Conservation (phyloP, 1,140 invertebrate genomes). For the Spodoptera litura region DNA sequence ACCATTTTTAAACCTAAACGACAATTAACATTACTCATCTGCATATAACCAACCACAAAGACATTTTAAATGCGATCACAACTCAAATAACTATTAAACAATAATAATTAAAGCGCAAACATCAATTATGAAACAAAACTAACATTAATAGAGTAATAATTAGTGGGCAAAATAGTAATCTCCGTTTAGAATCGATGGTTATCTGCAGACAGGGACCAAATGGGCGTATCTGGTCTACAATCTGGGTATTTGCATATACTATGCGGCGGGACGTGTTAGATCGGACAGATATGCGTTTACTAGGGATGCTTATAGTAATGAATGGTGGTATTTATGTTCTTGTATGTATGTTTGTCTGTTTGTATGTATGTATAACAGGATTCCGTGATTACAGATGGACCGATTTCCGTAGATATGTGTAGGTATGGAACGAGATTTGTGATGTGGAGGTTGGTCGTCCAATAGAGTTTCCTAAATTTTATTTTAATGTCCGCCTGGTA, state of each 20-base stretch:
- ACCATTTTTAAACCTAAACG: too few relatives aligned
- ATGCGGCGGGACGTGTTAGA: slow-evolving; percentile 41
- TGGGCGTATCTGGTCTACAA: slow-evolving; percentile 35
- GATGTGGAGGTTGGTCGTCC: background rate
- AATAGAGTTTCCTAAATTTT: too few relatives aligned
- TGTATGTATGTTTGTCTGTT: background rate
- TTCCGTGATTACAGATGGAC: slow-evolving; percentile 14
- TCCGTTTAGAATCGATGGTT: slow-evolving; percentile 18
- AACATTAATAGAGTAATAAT: slow-evolving; percentile 46
- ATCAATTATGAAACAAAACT: slow-evolving; percentile 31
- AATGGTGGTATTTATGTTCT: slow-evolving; percentile 9
- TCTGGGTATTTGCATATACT: slow-evolving; percentile 41
- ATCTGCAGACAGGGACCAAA: slow-evolving; percentile 23
- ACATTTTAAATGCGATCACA: background rate
- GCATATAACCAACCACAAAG: background rate
- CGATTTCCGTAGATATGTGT: background rate
- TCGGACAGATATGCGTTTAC: slow-evolving; percentile 29
- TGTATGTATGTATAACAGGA: background rate
- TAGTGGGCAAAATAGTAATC: slow-evolving; percentile 40
- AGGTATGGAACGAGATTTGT: background rate
- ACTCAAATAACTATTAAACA: background rate
- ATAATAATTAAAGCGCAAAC: background rate
- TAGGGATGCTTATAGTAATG: slow-evolving; percentile 35
- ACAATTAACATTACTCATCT: background rate
- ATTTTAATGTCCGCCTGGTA: too few relatives aligned